A percentile compares a stretch with the other conserved stretches of the same genome.
These are phyloP conservation scores for Coleophora flavipennella DNA, from an alignment of 2,888 invertebrate genomes.

Conservation along the genomic window DNA sequence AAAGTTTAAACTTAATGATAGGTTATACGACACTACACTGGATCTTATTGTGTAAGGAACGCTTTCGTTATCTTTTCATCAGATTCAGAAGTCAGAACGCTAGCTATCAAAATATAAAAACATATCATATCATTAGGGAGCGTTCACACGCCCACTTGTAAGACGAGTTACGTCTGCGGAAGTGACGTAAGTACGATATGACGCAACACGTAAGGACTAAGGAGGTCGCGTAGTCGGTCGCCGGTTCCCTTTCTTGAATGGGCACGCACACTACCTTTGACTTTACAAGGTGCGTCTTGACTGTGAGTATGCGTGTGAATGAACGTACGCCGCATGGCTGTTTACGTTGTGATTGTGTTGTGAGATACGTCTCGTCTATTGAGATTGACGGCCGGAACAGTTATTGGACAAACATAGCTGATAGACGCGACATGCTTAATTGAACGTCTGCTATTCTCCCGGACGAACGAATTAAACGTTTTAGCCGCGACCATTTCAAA, in stretches of 20 bases:
- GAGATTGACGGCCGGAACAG: constrained; percentile 46
- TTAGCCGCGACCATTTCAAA: constrained; percentile 19
- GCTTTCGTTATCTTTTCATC: constrained; percentile 45
- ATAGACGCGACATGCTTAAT: constrained; percentile 43
- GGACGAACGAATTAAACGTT: constrained; percentile 38
- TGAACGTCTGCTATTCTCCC: constrained; percentile 45
- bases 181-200: constrained; percentile 53
- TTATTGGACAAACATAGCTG: constrained; percentile 42
- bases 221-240: no score
- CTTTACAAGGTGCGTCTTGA: constrained; percentile 21
- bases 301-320: constrained; percentile 39
- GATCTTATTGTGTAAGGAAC: constrained; percentile 21
- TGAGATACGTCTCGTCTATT: constrained; percentile 34
- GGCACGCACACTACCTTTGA: constrained; percentile 41
- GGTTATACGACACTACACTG: constrained; percentile 19
- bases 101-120: constrained; percentile 50
- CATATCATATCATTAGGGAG: constrained; percentile 37
- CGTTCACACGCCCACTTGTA: constrained; percentile 58
- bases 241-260: constrained; percentile 46
- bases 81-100: constrained; percentile 21
- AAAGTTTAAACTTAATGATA: constrained; percentile 28
- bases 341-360: constrained; percentile 38
- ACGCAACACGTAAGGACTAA: no score
- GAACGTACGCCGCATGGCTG: constrained; percentile 40
- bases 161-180: constrained; percentile 58